Conservation (phyloP, 1,140 invertebrate genomes). For the Triops cancriformis region DNA sequence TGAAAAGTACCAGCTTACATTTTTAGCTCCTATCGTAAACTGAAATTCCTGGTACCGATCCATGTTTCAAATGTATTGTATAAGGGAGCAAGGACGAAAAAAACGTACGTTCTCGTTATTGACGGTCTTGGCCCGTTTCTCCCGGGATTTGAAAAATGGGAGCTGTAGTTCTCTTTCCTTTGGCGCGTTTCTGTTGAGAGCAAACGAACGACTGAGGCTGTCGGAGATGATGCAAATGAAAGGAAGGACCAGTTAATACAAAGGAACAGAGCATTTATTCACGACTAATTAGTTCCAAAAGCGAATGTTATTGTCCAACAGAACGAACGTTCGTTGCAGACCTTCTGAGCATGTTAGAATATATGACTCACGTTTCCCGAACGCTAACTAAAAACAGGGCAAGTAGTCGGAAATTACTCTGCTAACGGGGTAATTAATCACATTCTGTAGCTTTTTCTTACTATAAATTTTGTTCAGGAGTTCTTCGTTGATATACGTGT, state of each 20-base stretch:
- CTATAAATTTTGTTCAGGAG: too few relatives aligned
- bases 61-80: not conserved
- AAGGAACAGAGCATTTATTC: not conserved
- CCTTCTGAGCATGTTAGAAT: not conserved
- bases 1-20: too few relatives aligned
- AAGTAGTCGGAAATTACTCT: too few relatives aligned
- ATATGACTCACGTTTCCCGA: too few relatives aligned
- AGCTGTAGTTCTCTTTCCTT: not conserved
- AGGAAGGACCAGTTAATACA: not conserved
- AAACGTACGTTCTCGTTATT: not conserved
- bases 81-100: not conserved
- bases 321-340: not conserved
- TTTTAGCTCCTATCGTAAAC: too few relatives aligned
- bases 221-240: not conserved
- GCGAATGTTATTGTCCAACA: not conserved
- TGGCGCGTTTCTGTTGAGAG: not conserved
- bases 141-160: not conserved
- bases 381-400: too few relatives aligned
- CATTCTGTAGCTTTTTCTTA: too few relatives aligned
- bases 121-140: not conserved
- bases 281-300: not conserved
- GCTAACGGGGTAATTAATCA: too few relatives aligned
- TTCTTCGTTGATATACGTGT: too few relatives aligned
- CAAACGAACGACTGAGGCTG: not conserved
- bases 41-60: not conserved